These are phyloP conservation scores for Brachionus plicatilis DNA, from an alignment of 1,140 invertebrate species.

Conservation along the genomic window DNA sequence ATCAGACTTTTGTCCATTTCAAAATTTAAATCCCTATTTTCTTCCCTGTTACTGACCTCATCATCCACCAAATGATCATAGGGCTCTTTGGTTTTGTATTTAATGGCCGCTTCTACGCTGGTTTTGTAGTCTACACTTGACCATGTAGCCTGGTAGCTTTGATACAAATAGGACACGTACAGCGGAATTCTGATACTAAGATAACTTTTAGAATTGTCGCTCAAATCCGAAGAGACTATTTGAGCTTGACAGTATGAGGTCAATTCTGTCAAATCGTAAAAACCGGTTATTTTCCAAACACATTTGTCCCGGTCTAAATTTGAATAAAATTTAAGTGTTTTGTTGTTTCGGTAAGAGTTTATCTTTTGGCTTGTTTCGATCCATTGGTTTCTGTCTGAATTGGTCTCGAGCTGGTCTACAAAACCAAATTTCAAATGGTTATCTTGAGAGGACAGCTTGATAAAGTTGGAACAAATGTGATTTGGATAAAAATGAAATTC, in stretches of 20 bases:
- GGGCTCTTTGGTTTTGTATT: slow-evolving; percentile 54
- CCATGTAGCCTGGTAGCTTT: slow-evolving; percentile 53
- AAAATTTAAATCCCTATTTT: neutral
- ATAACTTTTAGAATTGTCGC: slow-evolving; percentile 53
- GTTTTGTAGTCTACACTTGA: slow-evolving; percentile 56
- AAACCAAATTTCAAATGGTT: slow-evolving; percentile 48
- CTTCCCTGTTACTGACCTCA: slow-evolving; percentile 42
- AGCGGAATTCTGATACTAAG: slow-evolving; percentile 57
- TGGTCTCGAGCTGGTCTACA: slow-evolving; percentile 42
- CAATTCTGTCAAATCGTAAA: slow-evolving; percentile 58
- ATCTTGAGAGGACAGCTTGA: slow-evolving; percentile 45
- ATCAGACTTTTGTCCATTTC: slow-evolving; percentile 51
- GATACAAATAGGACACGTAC: slow-evolving; percentile 57
- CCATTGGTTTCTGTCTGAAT: neutral
- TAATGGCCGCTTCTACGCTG: slow-evolving; percentile 58
- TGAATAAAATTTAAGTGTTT: slow-evolving; percentile 54
- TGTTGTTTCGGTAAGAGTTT: slow-evolving; percentile 45
- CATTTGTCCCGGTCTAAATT: slow-evolving; percentile 57
- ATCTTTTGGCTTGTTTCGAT: neutral
- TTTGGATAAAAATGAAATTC: slow-evolving; percentile 53
- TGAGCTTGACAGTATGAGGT: slow-evolving; percentile 56
- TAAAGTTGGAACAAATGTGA: slow-evolving; percentile 58
- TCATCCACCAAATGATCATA: slow-evolving; percentile 44
- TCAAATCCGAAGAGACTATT: slow-evolving; percentile 53
- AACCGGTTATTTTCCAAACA: slow-evolving; percentile 58